Evolutionary conservation across 2,113 vertebrate genomes (phyloP).

Genomic region (Formicarius rufipectus): DNA sequence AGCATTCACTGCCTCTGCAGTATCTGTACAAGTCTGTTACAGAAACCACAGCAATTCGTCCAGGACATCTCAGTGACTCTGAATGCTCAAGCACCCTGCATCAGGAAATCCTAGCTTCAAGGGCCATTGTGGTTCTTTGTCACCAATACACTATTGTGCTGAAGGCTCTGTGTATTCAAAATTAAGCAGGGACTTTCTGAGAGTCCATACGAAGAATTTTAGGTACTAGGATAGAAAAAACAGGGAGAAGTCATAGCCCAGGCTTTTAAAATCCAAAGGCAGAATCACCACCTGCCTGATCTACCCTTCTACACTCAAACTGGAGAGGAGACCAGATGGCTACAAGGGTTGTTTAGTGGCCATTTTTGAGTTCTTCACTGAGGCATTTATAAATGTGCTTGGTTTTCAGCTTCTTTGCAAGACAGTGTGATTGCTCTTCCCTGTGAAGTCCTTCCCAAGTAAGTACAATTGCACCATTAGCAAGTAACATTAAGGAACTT

Average conservation of each 20-base stretch:
- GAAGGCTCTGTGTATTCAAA: neutral
- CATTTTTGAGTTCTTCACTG: neutral
- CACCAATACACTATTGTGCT: fast-evolving
- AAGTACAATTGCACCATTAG: neutral
- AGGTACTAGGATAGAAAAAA: neutral
- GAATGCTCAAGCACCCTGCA: neutral
- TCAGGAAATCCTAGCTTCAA: neutral
- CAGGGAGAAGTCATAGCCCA: neutral
- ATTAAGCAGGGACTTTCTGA: neutral
- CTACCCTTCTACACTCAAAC: neutral
- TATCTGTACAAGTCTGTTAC: neutral
- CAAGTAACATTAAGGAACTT: neutral
- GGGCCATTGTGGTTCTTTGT: neutral
- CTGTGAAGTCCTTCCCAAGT: neutral
- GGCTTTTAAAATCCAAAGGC: neutral
- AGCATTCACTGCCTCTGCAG: neutral
- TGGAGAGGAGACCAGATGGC: neutral
- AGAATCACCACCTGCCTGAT: neutral
- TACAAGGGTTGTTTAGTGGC: neutral
- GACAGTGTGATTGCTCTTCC: neutral
- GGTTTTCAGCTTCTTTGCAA: neutral
- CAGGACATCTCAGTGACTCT: neutral
- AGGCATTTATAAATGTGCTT: neutral
- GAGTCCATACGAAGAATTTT: neutral
- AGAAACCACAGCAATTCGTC: neutral